phyloP scores from a whole-genome alignment of 2,797 vertebrate species.

The Capromys pilorides region DNA sequence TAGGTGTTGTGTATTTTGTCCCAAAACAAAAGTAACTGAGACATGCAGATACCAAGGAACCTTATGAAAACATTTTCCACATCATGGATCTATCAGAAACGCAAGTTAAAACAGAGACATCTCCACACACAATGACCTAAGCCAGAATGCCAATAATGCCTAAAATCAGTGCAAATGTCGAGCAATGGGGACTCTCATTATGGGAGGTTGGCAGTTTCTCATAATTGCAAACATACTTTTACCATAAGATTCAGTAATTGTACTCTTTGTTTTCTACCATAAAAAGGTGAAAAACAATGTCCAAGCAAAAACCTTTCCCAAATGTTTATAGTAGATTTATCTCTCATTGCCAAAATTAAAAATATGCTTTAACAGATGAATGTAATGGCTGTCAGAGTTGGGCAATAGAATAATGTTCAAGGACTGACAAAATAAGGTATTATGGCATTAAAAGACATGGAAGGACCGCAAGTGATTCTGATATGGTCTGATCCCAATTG shows the following conservation, averaged over 20 bases:
- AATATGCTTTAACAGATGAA: neutral
- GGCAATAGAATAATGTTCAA: neutral
- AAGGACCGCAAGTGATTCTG: neutral
- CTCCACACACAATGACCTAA: neutral
- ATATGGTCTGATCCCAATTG: neutral
- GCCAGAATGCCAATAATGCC: neutral
- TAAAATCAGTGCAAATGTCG: neutral
- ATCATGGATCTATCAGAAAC: neutral
- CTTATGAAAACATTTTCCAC: neutral
- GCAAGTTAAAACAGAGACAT: neutral
- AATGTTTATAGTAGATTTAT: neutral
- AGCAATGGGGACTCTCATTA: neutral
- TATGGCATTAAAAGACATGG: neutral
- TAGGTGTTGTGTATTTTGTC: too few relatives aligned
- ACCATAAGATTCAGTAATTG: neutral
- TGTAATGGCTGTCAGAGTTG: neutral
- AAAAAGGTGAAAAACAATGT: neutral
- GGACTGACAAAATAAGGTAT: neutral
- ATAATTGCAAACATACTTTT: neutral
- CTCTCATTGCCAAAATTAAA: neutral
- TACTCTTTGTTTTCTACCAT: too few relatives aligned
- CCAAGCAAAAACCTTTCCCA: neutral
- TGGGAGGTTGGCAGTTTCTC: neutral
- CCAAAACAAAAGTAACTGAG: too few relatives aligned
- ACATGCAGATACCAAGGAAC: neutral